Base-by-base conservation (phyloP, 1,140 invertebrate species). In the Tachypleus tridentatus region DNA sequence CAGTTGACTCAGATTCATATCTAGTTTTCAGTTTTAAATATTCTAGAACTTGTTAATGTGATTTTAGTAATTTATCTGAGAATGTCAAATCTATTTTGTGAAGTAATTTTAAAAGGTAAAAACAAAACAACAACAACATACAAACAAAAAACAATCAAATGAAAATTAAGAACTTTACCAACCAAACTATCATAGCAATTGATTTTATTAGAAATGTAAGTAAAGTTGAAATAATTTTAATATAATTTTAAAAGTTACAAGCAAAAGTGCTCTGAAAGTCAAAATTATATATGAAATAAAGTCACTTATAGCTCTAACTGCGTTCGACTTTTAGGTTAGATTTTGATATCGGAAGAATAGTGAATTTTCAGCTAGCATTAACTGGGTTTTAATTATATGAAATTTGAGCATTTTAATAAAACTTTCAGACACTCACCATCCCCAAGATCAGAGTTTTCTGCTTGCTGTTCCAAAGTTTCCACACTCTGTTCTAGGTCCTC, bases 361-460 rank as follows among this genome's bases (percentile, higher is more conserved):
- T 9, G 53, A 8, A 54, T 54, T 54, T n/a, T 54, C 8, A 54
- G 53, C 53, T n/a, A 2, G 53, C 53, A 54, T n/a, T 54, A n/a
- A n/a, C n/a, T 9, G n/a, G 8, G n/a, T 9, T n/a, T 54, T n/a
- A 54, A 29, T 29, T 29, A 29, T 29, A 29, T 29, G 29, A 29
- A 29, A 29, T 29, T 54, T n/a, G 8, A 54, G n/a, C n/a, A 54
- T n/a, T 54, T 54, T 54, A n/a, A 8, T 54, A n/a, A 54, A 54
- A n/a, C 8, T 9, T 9, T 8, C 8, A 54, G n/a, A 9, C n/a
- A 54, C 53, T 59, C 64, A 64, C 66, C 66, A 64, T 67, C 66
- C 61, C 61, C 66, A 58, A 64, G 64, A 64, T 67, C 66, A 62
- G 66, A 59, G 54, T 67, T 62, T 59, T 67, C 66, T 57, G 64